A percentile compares a stretch with the other conserved stretches of the same genome.
These are phyloP conservation scores for Episyrphus balteatus DNA, from an alignment of 1,140 invertebrate species.

Conservation along the genomic window DNA sequence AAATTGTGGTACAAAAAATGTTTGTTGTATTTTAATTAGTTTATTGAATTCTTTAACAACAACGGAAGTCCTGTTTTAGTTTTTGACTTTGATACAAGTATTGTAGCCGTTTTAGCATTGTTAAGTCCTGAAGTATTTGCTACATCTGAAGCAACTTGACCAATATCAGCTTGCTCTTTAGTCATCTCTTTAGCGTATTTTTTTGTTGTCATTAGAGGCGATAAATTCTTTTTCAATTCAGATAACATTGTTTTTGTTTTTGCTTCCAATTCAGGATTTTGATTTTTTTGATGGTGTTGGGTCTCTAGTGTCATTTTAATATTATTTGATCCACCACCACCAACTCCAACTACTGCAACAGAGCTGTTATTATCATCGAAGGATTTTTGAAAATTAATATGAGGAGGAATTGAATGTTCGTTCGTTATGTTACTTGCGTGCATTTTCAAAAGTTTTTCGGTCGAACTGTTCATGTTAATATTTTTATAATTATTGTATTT, in stretches of 20 bases:
- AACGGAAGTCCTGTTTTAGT: conserved; percentile 37
- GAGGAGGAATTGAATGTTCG: too few relatives aligned
- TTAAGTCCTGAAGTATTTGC: conserved; percentile 1
- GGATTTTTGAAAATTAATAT: too few relatives aligned
- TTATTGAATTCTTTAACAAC: conserved; percentile 36
- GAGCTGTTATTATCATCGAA: too few relatives aligned
- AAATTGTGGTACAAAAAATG: too few relatives aligned
- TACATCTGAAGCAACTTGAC: neutral
- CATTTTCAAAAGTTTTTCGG: too few relatives aligned
- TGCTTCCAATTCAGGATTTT: neutral
- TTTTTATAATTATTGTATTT: conserved; percentile 1
- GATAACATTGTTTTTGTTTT: neutral
- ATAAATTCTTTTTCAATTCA: neutral
- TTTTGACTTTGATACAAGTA: conserved; percentile 38
- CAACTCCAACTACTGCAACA: neutral
- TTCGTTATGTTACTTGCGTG: too few relatives aligned
- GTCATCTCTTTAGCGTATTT: neutral
- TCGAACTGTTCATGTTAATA: neutral
- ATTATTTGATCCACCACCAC: neutral
- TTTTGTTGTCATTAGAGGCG: neutral
- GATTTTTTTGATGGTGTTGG: conserved; percentile 20
- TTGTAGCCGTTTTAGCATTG: conserved; percentile 34
- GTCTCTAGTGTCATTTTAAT: neutral
- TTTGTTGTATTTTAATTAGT: conserved; percentile 7
- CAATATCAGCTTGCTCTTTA: neutral